Conservation (phyloP, 2,113 vertebrate species). For the Catharus minimus region DNA sequence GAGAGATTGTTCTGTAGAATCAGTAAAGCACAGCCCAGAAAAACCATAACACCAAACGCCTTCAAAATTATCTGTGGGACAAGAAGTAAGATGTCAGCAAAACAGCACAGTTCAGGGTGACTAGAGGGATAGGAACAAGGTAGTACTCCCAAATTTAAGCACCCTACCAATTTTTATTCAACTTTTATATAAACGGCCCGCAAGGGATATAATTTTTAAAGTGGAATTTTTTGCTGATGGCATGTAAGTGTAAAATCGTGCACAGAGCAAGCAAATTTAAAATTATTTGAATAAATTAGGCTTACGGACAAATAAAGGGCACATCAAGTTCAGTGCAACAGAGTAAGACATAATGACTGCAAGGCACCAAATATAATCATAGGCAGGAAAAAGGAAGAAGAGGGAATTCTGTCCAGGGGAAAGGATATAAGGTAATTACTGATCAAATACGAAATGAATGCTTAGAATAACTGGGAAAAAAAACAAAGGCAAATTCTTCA, state of each 20-base stretch:
- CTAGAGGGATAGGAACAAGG: slow-evolving; percentile 21
- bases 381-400: background rate
- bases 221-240: slow-evolving; percentile 47
- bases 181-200: slow-evolving; percentile 13
- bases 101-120: background rate
- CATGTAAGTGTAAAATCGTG: background rate
- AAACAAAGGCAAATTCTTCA: background rate
- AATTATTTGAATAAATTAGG: slow-evolving; percentile 35
- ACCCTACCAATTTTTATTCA: background rate
- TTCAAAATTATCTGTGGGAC: background rate
- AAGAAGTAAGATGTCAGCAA: background rate
- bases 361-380: background rate
- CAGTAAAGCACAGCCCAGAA: background rate
- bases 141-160: slow-evolving; percentile 35
- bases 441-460: slow-evolving; percentile 19
- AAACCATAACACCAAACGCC: background rate
- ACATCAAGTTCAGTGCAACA: slow-evolving; percentile 1
- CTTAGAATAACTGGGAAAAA: background rate
- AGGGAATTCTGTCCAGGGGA: background rate
- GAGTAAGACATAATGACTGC: background rate
- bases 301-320: slow-evolving; percentile 28
- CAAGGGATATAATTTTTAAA: slow-evolving; percentile 29
- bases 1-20: background rate
- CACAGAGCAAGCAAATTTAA: slow-evolving; percentile 17
- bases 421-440: background rate